phyloP scores from a whole-genome alignment of 2,888 invertebrate genomes.

The Elegia similella region DNA sequence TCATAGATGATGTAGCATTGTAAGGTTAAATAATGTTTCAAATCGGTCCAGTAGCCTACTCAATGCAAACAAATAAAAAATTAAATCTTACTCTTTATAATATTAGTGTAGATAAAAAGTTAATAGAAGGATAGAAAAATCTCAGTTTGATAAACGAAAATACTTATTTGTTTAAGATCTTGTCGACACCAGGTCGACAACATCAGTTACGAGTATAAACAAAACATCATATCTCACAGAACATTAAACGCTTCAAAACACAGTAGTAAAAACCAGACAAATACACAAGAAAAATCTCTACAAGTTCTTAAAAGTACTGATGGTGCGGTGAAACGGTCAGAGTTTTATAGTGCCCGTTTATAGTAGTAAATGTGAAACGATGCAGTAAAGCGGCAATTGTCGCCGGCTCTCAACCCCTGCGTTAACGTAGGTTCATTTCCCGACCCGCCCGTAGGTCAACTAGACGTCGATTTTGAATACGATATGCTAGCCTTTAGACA shows the following conservation, averaged over 20 bases:
- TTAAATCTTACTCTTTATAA: no score
- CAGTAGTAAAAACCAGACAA: constrained; percentile 11
- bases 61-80: no score
- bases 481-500: neutral
- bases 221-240: constrained; percentile 6
- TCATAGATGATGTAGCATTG: no score
- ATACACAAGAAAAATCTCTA: constrained; percentile 11
- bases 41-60: no score
- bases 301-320: constrained; percentile 40
- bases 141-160: no score
- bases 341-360: constrained; percentile 61
- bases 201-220: neutral
- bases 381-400: constrained; percentile 60
- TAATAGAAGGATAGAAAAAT: no score
- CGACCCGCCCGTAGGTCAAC: constrained; percentile 20
- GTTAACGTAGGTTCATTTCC: constrained; percentile 40
- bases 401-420: constrained; percentile 43
- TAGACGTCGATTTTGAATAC: neutral
- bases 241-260: constrained; percentile 9
- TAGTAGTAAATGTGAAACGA: constrained; percentile 66
- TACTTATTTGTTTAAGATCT: neutral
- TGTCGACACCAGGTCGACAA: neutral
- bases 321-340: constrained; percentile 47
- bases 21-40: no score
- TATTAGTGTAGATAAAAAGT: no score